Percentiles rank a stretch among this genome's conserved stretches.
These are phyloP conservation scores for Camptogramma bilineatum DNA, from an alignment of 2,888 invertebrate genomes.

Conservation along the genomic window DNA sequence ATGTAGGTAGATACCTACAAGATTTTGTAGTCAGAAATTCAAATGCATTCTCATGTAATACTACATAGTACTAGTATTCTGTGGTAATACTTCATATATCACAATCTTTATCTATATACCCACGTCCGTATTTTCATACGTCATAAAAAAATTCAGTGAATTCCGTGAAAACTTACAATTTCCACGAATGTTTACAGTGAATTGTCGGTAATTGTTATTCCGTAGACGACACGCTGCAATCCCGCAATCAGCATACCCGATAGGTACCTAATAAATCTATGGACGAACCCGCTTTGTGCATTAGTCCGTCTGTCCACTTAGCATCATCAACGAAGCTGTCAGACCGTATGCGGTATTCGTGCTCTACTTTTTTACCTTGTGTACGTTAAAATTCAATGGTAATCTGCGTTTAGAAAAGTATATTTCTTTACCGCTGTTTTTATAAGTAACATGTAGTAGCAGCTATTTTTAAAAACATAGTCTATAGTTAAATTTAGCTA, in stretches of 20 bases:
- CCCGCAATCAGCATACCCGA: conserved; percentile 64
- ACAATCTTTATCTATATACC: too few relatives aligned
- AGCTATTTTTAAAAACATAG: too few relatives aligned
- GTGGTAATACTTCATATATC: too few relatives aligned
- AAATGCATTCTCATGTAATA: too few relatives aligned
- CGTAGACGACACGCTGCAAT: conserved; percentile 52
- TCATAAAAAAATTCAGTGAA: neutral
- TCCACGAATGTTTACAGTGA: conserved; percentile 23
- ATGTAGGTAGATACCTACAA: too few relatives aligned
- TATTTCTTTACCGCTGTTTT: too few relatives aligned
- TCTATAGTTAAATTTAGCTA: neutral
- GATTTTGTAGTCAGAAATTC: too few relatives aligned
- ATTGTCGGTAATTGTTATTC: conserved; percentile 56
- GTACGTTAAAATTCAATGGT: neutral
- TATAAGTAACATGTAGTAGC: too few relatives aligned
- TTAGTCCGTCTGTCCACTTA: conserved; percentile 47
- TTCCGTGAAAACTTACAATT: conserved; percentile 14
- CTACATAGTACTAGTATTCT: too few relatives aligned
- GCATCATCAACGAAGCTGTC: conserved; percentile 28
- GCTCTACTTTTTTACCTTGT: neutral
- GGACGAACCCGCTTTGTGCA: conserved; percentile 62
- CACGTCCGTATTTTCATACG: neutral
- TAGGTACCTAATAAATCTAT: conserved; percentile 29
- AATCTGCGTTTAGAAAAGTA: too few relatives aligned
- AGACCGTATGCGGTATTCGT: neutral